These are phyloP conservation scores for Limnephilus marmoratus DNA, from an alignment of 2,888 invertebrate species.

Conservation along the genomic window DNA sequence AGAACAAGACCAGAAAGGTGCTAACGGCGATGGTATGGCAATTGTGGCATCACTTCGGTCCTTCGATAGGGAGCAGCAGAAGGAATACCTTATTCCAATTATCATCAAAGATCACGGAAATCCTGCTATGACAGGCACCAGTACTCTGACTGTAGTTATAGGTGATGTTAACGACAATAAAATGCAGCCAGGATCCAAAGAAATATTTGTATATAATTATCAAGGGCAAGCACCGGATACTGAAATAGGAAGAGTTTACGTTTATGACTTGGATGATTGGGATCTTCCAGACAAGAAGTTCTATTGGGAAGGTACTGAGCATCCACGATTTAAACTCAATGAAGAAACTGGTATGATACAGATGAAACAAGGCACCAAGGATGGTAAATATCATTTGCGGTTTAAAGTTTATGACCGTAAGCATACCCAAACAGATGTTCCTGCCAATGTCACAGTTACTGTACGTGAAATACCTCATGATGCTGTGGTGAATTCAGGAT, in stretches of 20 bases:
- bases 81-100: conserved; percentile 97
- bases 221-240: conserved; percentile 93
- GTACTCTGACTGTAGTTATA: conserved; percentile 96
- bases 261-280: conserved; percentile 99
- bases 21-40: conserved; percentile 98
- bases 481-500: conserved; percentile 96
- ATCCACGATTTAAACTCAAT: conserved; percentile 91
- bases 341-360: conserved; percentile 96
- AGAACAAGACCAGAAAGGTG: conserved; percentile 97
- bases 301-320: conserved; percentile 93
- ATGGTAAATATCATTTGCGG: conserved; percentile 88
- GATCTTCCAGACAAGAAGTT: conserved; percentile 98
- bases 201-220: conserved; percentile 98
- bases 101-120: conserved; percentile 98
- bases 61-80: conserved; percentile 97
- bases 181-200: conserved; percentile 98
- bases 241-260: conserved; percentile 96
- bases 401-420: conserved; percentile 95
- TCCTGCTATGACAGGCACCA: conserved; percentile 97
- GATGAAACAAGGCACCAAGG: conserved; percentile 94
- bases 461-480: conserved; percentile 97
- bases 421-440: conserved; percentile 95
- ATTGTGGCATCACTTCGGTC: conserved; percentile 95
- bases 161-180: conserved; percentile 99
- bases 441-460: conserved; percentile 96